Conservation (phyloP, 2,113 vertebrate species). For the Epinephelus cyanopodus region DNA sequence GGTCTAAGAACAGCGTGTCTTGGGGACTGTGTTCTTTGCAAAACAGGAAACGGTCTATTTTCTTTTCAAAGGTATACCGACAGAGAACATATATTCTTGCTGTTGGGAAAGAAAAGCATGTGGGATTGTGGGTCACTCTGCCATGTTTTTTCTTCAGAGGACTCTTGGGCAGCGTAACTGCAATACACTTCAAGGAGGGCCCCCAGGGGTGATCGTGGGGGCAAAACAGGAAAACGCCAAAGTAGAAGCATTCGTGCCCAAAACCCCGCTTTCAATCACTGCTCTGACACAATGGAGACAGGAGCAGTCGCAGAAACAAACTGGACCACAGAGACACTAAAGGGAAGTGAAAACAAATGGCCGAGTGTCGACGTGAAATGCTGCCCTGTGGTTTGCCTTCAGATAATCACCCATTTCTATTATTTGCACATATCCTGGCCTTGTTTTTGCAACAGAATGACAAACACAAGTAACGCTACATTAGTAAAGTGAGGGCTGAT, state of each 20-base stretch:
- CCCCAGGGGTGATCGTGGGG: slow-evolving; percentile 26
- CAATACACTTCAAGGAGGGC: slow-evolving; percentile 36
- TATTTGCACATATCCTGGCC: slow-evolving; percentile 78
- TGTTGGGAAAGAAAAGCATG: slow-evolving; percentile 55
- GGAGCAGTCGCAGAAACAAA: slow-evolving; percentile 56
- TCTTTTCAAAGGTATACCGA: slow-evolving; percentile 66
- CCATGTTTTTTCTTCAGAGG: slow-evolving; percentile 47
- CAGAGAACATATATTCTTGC: slow-evolving; percentile 45
- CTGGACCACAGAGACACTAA: slow-evolving; percentile 71
- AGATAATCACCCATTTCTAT: slow-evolving; percentile 75
- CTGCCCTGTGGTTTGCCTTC: slow-evolving; percentile 40
- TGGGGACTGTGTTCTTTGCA: slow-evolving; percentile 43
- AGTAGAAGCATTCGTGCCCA: slow-evolving; percentile 49
- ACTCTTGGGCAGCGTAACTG: slow-evolving; percentile 39
- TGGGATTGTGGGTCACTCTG: slow-evolving; percentile 52
- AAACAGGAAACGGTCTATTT: slow-evolving; percentile 79
- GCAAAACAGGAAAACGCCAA: slow-evolving; percentile 71
- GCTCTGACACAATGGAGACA: slow-evolving; percentile 74
- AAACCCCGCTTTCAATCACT: slow-evolving; percentile 63
- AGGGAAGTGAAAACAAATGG: slow-evolving; percentile 74
- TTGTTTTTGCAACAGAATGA: slow-evolving; percentile 70
- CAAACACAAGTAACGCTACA: slow-evolving; percentile 66
- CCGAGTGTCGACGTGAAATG: slow-evolving; percentile 60
- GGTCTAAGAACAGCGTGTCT: slow-evolving; percentile 26
- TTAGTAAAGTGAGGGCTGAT: slow-evolving; percentile 59